Percentiles rank a stretch among this genome's conserved stretches.
Conservation (phyloP, 2,888 invertebrate species). For the Ormyrus thymus region DNA sequence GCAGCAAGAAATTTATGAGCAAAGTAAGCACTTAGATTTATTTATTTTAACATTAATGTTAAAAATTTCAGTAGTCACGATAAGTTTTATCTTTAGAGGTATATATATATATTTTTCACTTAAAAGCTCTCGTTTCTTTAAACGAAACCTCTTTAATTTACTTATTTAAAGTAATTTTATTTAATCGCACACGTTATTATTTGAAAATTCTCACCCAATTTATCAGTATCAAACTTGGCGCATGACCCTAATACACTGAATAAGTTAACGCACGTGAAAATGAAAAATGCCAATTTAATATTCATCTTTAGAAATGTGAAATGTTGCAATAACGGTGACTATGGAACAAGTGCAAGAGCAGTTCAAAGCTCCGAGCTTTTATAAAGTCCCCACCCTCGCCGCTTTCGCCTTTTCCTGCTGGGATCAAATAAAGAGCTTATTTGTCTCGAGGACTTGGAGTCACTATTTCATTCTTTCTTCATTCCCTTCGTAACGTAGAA, state of each 20-base stretch:
- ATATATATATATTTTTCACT: not conserved
- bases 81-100: not conserved
- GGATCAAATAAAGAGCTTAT: slow-evolving; percentile 29
- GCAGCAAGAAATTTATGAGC: too few species aligned
- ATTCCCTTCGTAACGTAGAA: slow-evolving; percentile 25
- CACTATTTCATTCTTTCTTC: slow-evolving; percentile 25
- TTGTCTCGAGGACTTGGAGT: not conserved
- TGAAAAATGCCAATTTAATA: not conserved
- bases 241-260: not conserved
- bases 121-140: not conserved
- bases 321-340: not conserved
- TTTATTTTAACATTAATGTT: not conserved
- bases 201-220: slow-evolving; percentile 12
- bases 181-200: not conserved
- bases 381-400: slow-evolving; percentile 18
- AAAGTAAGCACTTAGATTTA: too few species aligned
- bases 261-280: not conserved
- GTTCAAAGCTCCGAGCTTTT: slow-evolving; percentile 6
- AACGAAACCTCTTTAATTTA: not conserved
- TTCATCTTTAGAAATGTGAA: slow-evolving; percentile 7
- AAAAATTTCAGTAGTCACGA: not conserved
- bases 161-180: not conserved
- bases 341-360: not conserved
- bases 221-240: slow-evolving; percentile 19
- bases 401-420: too few species aligned